phyloP scores from a whole-genome alignment of 2,888 invertebrate species.

The Gari tellinella region DNA sequence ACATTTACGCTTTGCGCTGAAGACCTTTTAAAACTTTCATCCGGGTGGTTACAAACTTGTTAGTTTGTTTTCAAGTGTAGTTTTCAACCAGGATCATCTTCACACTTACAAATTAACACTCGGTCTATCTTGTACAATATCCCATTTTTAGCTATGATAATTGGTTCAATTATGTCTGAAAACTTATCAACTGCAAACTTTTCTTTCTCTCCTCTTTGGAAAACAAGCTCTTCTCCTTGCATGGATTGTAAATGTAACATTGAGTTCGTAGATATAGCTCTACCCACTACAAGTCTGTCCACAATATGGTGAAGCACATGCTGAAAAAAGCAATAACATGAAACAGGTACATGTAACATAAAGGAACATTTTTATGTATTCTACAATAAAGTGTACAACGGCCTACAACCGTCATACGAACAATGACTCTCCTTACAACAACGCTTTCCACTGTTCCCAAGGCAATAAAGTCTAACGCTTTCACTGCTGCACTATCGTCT shows the following conservation, averaged over 20 bases:
- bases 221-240: slow-evolving; percentile 64
- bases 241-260: slow-evolving; percentile 60
- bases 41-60: too few relatives aligned
- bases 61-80: neutral
- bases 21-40: too few relatives aligned
- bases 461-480: too few relatives aligned
- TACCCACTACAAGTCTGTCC: slow-evolving; percentile 60
- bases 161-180: slow-evolving; percentile 51
- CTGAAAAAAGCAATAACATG: slow-evolving; percentile 76
- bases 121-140: slow-evolving; percentile 71
- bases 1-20: too few relatives aligned
- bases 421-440: too few relatives aligned
- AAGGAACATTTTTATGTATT: too few relatives aligned
- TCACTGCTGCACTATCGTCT: too few relatives aligned
- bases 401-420: too few relatives aligned
- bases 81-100: slow-evolving; percentile 26
- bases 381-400: too few relatives aligned
- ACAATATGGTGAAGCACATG: slow-evolving; percentile 85
- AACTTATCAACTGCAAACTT: slow-evolving; percentile 64
- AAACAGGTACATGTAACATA: too few relatives aligned
- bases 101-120: slow-evolving; percentile 58
- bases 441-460: too few relatives aligned
- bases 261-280: slow-evolving; percentile 55
- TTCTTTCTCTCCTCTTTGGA: slow-evolving; percentile 49
- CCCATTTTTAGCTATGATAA: slow-evolving; percentile 69